Base-by-base conservation (phyloP, 2,888 invertebrate species). In the Drosophila anomelani region DNA sequence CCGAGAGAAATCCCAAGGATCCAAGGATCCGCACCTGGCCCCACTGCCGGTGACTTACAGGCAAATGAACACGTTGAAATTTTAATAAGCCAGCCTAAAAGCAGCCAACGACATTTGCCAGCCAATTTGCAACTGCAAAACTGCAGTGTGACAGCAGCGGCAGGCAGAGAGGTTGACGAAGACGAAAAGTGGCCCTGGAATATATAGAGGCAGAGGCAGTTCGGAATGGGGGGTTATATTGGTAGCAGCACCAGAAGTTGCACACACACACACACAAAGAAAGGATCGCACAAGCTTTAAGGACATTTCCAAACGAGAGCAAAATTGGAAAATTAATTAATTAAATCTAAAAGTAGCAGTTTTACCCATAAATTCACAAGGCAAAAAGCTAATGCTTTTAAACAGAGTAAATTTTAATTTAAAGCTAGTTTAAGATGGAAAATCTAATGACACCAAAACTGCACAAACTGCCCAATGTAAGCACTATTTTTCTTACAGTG, bases 81-180 rank as follows among this genome's bases (percentile, higher is more conserved):
- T 88, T 88, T 84, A 88, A 84, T 88, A 84, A 86, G 89, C 81
- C 85, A 88, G 87, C 85, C 88, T 88, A 84, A 84, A 88, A 88
- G 84, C 89, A 84, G 72, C 76, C 89, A 79, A 79, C 81, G 81
- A 62, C 89, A 86, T 84, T 88, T 84, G 84, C 85, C 81, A 84
- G 89, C 84, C 84, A 84, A 84, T 84, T 84, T 84, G 84, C 85
- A 88, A 79, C 74, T 84, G 80, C 86, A 15, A 15, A 15, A 15
- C 46, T 73, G 71, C 80, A 46, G 79, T 53, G 51, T 53, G 51
- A 53, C 81, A 71, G 38, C 55, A 49, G 71, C 54, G 20, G 85
- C 79, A 80, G 78, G 69, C 83, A 81, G 63, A 72, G 68, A 47
- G 55, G 60, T 47, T 78, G 44, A 67, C 61, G 76, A 68, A 66